Evolutionary conservation across 2,113 vertebrate genomes (phyloP).

Genomic region (Carettochelys insculpta): DNA sequence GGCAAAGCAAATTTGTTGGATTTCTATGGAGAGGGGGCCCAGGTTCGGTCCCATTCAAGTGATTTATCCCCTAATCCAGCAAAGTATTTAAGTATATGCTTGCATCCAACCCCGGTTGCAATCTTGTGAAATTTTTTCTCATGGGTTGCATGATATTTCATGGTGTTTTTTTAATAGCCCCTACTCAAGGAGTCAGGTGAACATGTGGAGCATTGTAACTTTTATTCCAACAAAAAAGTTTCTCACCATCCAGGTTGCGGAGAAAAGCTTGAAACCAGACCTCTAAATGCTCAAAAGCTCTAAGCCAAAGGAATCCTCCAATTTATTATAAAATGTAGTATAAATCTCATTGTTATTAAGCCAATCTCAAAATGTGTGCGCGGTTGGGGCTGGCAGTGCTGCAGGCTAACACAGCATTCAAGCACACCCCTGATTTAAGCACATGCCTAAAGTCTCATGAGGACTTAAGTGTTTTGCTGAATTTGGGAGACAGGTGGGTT

Average conservation of each 20-base stretch:
- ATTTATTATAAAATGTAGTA: not conserved
- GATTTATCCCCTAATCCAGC: not conserved
- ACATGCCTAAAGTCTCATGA: not conserved
- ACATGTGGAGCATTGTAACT: not conserved
- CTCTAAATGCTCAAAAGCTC: not conserved
- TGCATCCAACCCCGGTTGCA: not conserved
- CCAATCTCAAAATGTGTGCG: not conserved
- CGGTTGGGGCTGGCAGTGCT: not conserved
- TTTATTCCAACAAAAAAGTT: not conserved
- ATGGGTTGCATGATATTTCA: not conserved
- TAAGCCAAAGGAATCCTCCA: not conserved
- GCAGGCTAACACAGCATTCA: not conserved
- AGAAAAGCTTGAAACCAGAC: not conserved
- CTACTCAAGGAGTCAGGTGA: no score
- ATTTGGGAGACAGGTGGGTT: not conserved
- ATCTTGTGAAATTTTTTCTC: not conserved
- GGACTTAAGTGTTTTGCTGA: not conserved
- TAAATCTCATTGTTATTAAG: not conserved
- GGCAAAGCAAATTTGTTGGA: rapidly evolving
- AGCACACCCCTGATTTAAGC: not conserved
- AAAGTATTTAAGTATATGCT: not conserved
- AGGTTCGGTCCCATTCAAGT: rapidly evolving
- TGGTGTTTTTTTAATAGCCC: not conserved
- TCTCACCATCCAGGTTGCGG: not conserved
- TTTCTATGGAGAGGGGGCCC: not conserved